These are phyloP conservation scores for Austrofundulus limnaeus DNA, from an alignment of 2,113 vertebrate genomes.

Conservation along the genomic window DNA sequence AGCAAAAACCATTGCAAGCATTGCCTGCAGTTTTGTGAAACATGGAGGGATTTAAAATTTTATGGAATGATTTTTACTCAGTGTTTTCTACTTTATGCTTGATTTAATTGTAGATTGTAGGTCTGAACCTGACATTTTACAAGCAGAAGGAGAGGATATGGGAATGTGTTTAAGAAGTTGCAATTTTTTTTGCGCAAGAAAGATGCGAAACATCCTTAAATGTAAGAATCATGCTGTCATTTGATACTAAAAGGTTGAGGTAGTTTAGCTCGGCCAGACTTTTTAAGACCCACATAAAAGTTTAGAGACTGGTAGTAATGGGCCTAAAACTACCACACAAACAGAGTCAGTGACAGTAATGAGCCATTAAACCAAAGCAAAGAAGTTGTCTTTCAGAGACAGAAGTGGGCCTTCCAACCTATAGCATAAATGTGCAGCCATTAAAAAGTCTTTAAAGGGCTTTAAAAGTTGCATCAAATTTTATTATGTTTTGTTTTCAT, in stretches of 20 bases:
- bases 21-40: slow-evolving; percentile 28
- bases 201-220: neutral
- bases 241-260: neutral
- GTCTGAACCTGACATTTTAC: neutral
- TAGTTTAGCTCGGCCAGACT: neutral
- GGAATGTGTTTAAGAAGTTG: neutral
- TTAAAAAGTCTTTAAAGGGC: too few relatives aligned
- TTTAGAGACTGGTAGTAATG: neutral
- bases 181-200: neutral
- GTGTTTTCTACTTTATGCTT: neutral
- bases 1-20: slow-evolving; percentile 17
- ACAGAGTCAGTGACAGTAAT: slow-evolving; percentile 5
- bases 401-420: neutral
- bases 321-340: neutral
- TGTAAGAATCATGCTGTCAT: neutral
- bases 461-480: neutral
- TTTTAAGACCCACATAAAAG: neutral
- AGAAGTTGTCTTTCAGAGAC: neutral
- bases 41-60: slow-evolving; percentile 20
- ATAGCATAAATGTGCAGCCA: neutral
- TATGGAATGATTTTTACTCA: slow-evolving; percentile 5
- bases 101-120: slow-evolving; percentile 1
- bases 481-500: neutral
- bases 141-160: neutral
- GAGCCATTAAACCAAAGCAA: neutral